Conservation (phyloP, 2,113 vertebrate species). For the Dasyurus viverrinus region DNA sequence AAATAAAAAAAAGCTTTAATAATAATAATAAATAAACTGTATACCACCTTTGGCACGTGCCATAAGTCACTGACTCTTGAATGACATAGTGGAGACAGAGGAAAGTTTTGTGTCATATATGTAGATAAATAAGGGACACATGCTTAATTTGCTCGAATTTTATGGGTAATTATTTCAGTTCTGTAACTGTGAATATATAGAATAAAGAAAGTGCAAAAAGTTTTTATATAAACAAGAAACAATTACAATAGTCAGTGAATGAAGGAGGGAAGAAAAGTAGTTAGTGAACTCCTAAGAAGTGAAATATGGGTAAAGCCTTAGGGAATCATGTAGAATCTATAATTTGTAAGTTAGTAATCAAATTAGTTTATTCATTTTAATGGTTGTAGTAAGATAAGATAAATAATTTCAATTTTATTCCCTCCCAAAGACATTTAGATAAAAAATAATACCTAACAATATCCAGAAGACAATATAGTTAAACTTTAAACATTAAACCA, state of each 20-base stretch:
- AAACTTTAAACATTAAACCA: neutral
- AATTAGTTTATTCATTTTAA: neutral
- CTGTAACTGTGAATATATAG: neutral
- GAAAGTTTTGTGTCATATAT: neutral
- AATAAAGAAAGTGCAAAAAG: neutral
- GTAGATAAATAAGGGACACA: neutral
- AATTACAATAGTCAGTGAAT: neutral
- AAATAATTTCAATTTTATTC: neutral
- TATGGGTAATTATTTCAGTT: neutral
- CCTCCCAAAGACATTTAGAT: neutral
- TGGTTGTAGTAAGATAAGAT: neutral
- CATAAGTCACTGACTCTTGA: neutral
- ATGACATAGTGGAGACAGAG: neutral
- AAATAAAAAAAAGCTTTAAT: too few species aligned
- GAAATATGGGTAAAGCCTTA: neutral
- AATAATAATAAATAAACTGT: too few species aligned
- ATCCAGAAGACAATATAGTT: neutral
- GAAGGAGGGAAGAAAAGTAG: neutral
- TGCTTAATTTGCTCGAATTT: neutral
- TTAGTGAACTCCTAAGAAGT: neutral
- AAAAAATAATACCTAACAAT: neutral
- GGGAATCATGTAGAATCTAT: neutral
- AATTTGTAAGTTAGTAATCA: neutral
- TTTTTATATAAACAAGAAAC: neutral
- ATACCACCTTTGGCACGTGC: neutral